Evolutionary conservation across 2,888 invertebrate species (phyloP), one percentile per base, ranked within the genome.

Genomic region (Cerastis rubricosa): DNA sequence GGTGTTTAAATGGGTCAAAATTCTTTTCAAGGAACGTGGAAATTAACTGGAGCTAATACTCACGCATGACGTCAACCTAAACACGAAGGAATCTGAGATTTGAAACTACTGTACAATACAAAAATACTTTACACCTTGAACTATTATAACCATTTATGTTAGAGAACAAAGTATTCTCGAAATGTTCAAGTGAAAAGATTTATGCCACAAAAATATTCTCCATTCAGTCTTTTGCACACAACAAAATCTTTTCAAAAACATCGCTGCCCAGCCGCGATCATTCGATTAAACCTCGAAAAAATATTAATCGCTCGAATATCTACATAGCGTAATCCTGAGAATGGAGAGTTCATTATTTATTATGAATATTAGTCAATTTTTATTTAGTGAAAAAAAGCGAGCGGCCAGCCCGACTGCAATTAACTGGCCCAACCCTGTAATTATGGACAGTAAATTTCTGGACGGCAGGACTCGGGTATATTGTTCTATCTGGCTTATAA

Each of bases 361-460:
- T 96, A 96, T 96, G 96, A 96, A 96, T 96, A 96, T 96, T 96
- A 96, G 96, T 96, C 95, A 96, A 96, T 96, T 96, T 96, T 96
- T 96, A 96, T 96, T 95, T 96, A 95, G 96, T 95, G 94, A 94
- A 96, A 96, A 95, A 96, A 96, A 94, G 94, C 93, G 93, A 93
- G 91, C 94, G 94, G 88, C 93, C 93, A 90, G 91, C 90, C 96
- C 95, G 97, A 94, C 97, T 97, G 98, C 98, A 98, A 98, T 98
- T 98, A 98, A 98, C 97, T 97, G 97, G 97, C 97, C 96, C 97
- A 97, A 98, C 98, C 98, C 98, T 98, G 97, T 98, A 98, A 98
- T 98, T 98, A 98, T 97, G 98, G 98, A 97, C 98, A 98, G 98
- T 98, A 98, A 98, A 98, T 98, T 97, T 97, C 97, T 97, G 97